Evolutionary conservation across 2,113 vertebrate species (phyloP), one percentile per base, ranked within the genome.

Genomic region (Pyxicephalus adspersus): DNA sequence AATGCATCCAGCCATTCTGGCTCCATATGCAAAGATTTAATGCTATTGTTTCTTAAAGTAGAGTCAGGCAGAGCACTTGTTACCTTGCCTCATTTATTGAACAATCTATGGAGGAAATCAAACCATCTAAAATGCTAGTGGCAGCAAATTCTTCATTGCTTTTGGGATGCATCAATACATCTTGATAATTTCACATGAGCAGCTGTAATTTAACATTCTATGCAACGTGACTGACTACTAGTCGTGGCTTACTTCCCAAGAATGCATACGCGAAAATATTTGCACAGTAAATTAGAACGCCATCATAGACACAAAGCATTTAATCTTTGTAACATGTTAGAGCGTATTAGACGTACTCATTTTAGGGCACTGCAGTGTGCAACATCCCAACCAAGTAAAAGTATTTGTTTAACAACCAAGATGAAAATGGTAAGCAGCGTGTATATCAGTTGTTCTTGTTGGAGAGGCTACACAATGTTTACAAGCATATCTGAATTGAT

Each of bases 151-250:
- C 61, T 65, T 81, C 70, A 74, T 74, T 55, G 79, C 79, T 74
- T 74, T 81, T n/a, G 70, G 70, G 79, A 81, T 81, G 70, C 79
- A 81, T 81, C 79, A 81, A 81, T 81, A 81, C 68, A 81, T 81
- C 79, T 81, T 74, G 79, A 81, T 81, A 64, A 81, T 81, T 81
- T 73, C 60, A 74, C 79, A 74, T 74, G 70, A 81, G 60, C 68
- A 81, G 79, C 79, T 81, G 79, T 81, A 81, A 81, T 81, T 81
- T 81, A 81, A 81, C 54, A 68, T 81, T 65, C 50, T 74, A 16
- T 17, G 61, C 50, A 57, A 81, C 60, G 79, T 81, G 79, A 73
- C 79, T 81, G 70, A n/a, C n/a, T n/a, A n/a, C 34, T 54, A 45
- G 23, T 19, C 57, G 51, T 68, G 20, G 79, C 51, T 55, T 81